A percentile compares a stretch with the other conserved stretches of the same genome.
Evolutionary conservation across 2,797 vertebrate genomes (phyloP).

Genomic region (Pygocentrus nattereri): DNA sequence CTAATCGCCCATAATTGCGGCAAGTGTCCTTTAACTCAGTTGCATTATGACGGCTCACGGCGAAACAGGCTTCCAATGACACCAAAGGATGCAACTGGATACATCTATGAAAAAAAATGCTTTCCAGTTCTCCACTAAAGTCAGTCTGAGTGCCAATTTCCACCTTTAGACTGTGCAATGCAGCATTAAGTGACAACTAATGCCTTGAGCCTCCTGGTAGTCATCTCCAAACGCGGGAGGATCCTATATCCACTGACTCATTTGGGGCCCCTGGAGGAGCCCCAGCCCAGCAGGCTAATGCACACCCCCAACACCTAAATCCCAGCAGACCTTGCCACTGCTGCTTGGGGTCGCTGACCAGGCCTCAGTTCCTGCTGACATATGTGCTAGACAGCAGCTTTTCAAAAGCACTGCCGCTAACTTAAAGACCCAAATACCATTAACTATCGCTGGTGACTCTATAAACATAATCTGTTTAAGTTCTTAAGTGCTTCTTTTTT

Average conservation of each 20-base stretch:
- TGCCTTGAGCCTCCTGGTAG: constrained; percentile 13
- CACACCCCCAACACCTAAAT: constrained; percentile 37
- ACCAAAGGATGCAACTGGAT: constrained; percentile 38
- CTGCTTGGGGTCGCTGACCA: constrained; percentile 33
- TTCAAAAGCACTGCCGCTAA: constrained; percentile 70
- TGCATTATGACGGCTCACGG: constrained; percentile 45
- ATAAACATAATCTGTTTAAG: constrained; percentile 69
- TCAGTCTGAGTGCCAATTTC: constrained; percentile 1
- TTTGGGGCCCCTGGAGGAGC: constrained; percentile 10
- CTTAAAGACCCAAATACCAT: constrained; percentile 74
- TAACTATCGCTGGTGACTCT: constrained; percentile 73
- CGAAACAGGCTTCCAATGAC: constrained; percentile 41
- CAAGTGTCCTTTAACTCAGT: constrained; percentile 52
- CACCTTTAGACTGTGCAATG: constrained; percentile 35
- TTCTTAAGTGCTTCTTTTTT: constrained; percentile 68
- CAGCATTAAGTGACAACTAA: constrained; percentile 37
- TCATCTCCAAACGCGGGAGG: constrained; percentile 25
- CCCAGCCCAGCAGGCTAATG: constrained; percentile 26
- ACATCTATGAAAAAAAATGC: constrained; percentile 15
- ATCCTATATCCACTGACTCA: constrained; percentile 15
- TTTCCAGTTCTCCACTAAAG: constrained; percentile 15
- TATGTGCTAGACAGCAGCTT: constrained; percentile 44
- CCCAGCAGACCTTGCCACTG: constrained; percentile 34
- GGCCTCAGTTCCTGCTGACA: constrained; percentile 55
- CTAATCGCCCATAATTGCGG: constrained; percentile 38